These are phyloP conservation scores for Danaus chrysippus DNA, from an alignment of 2,888 invertebrate genomes.

Conservation along the genomic window DNA sequence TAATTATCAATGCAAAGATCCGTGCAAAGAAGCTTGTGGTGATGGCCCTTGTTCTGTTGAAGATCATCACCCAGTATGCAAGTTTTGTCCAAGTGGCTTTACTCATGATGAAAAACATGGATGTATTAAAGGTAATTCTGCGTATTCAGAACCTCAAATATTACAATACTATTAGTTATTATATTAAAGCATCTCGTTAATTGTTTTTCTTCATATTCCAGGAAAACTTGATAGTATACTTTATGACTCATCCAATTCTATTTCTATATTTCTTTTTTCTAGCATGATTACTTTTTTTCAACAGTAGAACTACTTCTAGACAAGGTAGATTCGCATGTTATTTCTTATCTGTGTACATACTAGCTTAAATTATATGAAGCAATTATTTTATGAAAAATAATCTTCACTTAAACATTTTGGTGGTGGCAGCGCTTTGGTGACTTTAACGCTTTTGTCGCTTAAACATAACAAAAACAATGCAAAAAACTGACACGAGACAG, in stretches of 20 bases:
- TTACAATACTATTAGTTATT: constrained; percentile 55
- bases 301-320: constrained; percentile 70
- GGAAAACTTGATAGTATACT: constrained; percentile 75
- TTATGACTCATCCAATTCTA: constrained; percentile 71
- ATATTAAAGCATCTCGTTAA: constrained; percentile 71
- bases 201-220: constrained; percentile 77
- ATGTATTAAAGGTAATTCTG: constrained; percentile 95
- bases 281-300: constrained; percentile 72
- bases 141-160: constrained; percentile 49
- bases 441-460: constrained; percentile 62
- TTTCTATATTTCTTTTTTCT: constrained; percentile 64
- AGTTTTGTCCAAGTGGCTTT: constrained; percentile 96
- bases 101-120: constrained; percentile 94
- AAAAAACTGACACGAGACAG: constrained; percentile 76
- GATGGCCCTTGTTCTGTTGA: constrained; percentile 95
- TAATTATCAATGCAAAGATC: constrained; percentile 94
- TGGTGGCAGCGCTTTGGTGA: constrained; percentile 53
- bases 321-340: constrained; percentile 72
- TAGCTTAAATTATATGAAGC: not conserved
- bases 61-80: constrained; percentile 96
- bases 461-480: constrained; percentile 54
- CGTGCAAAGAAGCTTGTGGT: constrained; percentile 91
- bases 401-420: constrained; percentile 56
- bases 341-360: constrained; percentile 59
- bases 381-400: constrained; percentile 50